Evolutionary conservation across 2,888 invertebrate genomes (phyloP).

Genomic region (Graphium colonna): DNA sequence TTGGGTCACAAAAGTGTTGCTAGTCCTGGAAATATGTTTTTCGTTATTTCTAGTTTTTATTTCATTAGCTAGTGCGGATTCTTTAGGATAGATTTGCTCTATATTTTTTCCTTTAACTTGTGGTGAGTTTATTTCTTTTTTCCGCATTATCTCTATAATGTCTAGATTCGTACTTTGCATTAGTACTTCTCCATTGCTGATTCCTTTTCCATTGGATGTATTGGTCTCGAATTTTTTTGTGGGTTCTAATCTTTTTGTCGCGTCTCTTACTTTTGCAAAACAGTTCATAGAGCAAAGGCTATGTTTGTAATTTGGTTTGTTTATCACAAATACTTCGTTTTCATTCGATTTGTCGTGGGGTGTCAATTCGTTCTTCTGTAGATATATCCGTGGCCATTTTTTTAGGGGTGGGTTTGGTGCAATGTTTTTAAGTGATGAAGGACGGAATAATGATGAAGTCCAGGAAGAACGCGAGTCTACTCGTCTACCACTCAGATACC

Average conservation of each 20-base stretch:
- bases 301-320: constrained; percentile 20
- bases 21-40: neutral
- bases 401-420: neutral
- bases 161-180: constrained; percentile 48
- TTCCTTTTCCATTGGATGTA: constrained; percentile 24
- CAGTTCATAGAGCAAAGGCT: constrained; percentile 53
- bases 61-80: too few relatives aligned
- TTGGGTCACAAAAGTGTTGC: neutral
- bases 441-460: constrained; percentile 3
- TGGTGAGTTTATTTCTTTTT: too few relatives aligned
- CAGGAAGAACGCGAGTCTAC: neutral
- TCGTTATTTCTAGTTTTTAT: neutral
- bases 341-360: constrained; percentile 10
- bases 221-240: too few relatives aligned
- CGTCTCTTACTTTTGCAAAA: constrained; percentile 30
- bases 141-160: constrained; percentile 24
- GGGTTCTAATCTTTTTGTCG: constrained; percentile 22
- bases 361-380: constrained; percentile 23
- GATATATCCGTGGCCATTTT: neutral
- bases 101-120: constrained; percentile 15
- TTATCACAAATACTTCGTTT: constrained; percentile 1
- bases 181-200: constrained; percentile 47
- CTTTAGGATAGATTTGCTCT: too few relatives aligned
- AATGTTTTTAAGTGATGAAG: neutral
- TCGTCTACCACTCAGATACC: neutral